Percentiles rank a stretch among this genome's conserved stretches.
These are phyloP conservation scores for Liparis tanakae DNA, from an alignment of 2,797 vertebrate species.

Conservation along the genomic window DNA sequence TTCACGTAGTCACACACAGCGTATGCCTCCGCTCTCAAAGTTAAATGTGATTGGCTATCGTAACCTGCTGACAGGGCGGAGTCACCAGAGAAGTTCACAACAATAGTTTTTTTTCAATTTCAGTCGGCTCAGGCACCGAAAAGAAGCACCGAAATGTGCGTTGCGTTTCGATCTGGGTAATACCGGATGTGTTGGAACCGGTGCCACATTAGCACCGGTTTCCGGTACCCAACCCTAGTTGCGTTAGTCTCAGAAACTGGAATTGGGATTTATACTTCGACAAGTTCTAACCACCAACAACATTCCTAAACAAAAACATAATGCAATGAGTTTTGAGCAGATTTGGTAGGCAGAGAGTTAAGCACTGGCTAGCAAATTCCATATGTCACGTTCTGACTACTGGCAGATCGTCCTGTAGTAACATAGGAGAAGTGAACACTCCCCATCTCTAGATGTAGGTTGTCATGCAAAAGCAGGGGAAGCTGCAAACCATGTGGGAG, in stretches of 20 bases:
- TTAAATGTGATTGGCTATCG: too few relatives aligned
- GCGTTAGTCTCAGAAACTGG: neutral
- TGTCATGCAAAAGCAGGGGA: neutral
- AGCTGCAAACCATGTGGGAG: neutral
- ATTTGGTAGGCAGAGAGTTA: neutral
- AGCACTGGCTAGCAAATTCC: constrained; percentile 4
- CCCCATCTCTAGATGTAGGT: neutral
- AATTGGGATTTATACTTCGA: neutral
- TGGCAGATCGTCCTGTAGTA: neutral
- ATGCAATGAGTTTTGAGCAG: neutral
- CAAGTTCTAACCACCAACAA: neutral
- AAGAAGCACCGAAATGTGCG: too few relatives aligned
- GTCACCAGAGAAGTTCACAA: too few relatives aligned
- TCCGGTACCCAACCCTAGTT: too few relatives aligned
- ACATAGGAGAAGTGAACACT: neutral
- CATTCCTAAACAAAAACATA: neutral
- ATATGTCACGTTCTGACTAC: neutral
- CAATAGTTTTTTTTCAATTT: too few relatives aligned
- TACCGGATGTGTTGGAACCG: too few relatives aligned
- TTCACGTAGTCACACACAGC: too few relatives aligned
- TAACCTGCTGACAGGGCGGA: too few relatives aligned
- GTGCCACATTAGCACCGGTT: too few relatives aligned
- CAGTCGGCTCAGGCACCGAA: too few relatives aligned
- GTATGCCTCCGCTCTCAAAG: too few relatives aligned
- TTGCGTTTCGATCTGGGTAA: too few relatives aligned